Evolutionary conservation across 2,797 vertebrate species (phyloP).

Genomic region (Taeniopygia guttata): DNA sequence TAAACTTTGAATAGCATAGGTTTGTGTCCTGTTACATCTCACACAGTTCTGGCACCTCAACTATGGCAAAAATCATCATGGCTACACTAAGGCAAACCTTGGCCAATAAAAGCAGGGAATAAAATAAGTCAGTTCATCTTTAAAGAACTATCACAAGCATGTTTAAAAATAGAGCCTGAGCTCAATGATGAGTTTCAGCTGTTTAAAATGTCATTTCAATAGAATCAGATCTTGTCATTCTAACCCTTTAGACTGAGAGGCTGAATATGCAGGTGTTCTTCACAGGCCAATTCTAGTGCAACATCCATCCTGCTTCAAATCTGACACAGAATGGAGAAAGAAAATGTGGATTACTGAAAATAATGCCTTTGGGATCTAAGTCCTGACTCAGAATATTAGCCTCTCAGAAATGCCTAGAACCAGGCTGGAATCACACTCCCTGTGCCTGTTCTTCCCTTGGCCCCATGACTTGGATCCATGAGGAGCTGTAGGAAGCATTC

Average conservation of each 20-base stretch:
- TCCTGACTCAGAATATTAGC: not conserved
- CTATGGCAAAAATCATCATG: not conserved
- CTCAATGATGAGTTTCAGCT: not conserved
- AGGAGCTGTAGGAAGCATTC: not conserved
- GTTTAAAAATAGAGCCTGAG: not conserved
- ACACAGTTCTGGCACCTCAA: not conserved
- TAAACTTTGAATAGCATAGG: not conserved
- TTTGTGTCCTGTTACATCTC: not conserved
- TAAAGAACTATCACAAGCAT: not conserved
- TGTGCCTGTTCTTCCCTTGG: not conserved
- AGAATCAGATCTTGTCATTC: not conserved
- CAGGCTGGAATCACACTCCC: not conserved
- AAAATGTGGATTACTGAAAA: not conserved
- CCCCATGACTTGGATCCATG: not conserved
- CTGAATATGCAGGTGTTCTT: not conserved
- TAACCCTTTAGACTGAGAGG: not conserved
- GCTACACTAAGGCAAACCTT: not conserved
- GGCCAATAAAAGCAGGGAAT: not conserved
- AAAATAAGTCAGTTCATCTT: not conserved
- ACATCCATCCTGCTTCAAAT: not conserved
- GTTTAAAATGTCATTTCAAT: not conserved
- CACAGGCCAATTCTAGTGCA: not conserved
- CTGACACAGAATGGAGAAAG: not conserved
- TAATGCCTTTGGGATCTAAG: not conserved
- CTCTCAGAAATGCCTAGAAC: not conserved